Evolutionary conservation across 2,888 invertebrate genomes (phyloP).

Genomic region (Tenthredo mesomela): DNA sequence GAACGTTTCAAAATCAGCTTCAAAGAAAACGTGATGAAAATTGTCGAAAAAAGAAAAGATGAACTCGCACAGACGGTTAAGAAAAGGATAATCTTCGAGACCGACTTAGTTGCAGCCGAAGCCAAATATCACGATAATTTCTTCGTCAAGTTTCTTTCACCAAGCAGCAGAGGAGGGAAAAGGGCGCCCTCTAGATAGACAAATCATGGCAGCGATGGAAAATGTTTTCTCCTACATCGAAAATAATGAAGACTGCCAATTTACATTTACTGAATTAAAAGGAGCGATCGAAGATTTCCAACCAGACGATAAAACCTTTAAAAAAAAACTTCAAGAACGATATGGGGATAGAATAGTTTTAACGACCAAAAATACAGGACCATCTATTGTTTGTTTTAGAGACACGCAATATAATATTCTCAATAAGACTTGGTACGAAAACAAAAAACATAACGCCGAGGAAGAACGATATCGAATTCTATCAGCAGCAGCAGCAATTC

Average conservation of each 20-base stretch:
- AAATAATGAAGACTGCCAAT: conserved; percentile 57
- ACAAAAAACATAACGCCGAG: conserved; percentile 11
- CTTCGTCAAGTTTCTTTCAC: conserved; percentile 67
- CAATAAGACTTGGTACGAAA: conserved; percentile 37
- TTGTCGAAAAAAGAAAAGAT: conserved; percentile 57
- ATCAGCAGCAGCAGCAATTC: conserved; percentile 35
- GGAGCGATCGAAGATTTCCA: not conserved
- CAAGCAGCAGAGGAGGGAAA: conserved; percentile 64
- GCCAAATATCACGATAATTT: conserved; percentile 71
- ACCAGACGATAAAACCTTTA: conserved; percentile 49
- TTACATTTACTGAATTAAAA: conserved; percentile 58
- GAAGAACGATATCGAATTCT: conserved; percentile 34
- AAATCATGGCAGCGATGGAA: conserved; percentile 68
- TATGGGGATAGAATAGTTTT: conserved; percentile 51
- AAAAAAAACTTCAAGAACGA: not conserved
- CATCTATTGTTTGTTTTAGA: conserved; percentile 39
- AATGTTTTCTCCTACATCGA: conserved; percentile 67
- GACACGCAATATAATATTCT: conserved; percentile 42
- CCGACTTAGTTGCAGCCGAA: conserved; percentile 67
- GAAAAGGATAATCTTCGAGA: conserved; percentile 63
- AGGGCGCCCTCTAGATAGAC: conserved; percentile 69
- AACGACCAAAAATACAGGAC: conserved; percentile 35
- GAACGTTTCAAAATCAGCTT: conserved; percentile 54
- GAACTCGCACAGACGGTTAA: conserved; percentile 65
- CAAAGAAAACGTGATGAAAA: conserved; percentile 53